Evolutionary conservation across 2,888 invertebrate genomes (phyloP), one percentile per base, ranked within the genome.

Genomic region (Pollenia angustigena): DNA sequence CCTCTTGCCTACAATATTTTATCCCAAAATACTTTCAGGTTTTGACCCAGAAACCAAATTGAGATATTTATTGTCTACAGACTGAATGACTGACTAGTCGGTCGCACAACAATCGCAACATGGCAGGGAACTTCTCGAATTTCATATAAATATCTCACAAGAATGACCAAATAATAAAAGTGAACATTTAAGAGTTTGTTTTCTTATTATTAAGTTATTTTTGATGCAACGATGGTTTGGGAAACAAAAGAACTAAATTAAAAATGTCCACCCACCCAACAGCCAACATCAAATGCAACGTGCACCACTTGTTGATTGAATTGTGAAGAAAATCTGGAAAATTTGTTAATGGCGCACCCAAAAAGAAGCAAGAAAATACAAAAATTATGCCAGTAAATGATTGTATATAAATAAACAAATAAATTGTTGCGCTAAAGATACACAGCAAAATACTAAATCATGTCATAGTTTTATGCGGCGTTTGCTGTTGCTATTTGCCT

Each of bases 261-360:
- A 74, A 58, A 74, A 50, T 64, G 23, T 81, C 75, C 81, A 81
- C 81, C 76, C 81, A 81, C 81, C 72, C 72, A 42, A 40, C 42
- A 50, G 44, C 32, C 11, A 40, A 62, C 16, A 44, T 16, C 40
- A 18, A 66, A 64, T 66, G 32, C 12, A 58, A 52, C 54, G 16
- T 32, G 23, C 68, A 79, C 74, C 78, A 81, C 85, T 81, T 85
- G 85, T 78, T 85, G 76, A 72, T 72, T 72, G 40, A 85, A 72
- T 85, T 85, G 81, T 81, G 76, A 76, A 81, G 76, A 76, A 81
- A 76, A 66, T 46, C 16, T 74, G 68, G 60, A 75, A 75, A 85
- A 62, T 50, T 56, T 42, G 12, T 74, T 12, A 78, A 42, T 56
- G 81, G 68, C 85, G 71, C 85, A 85, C 85, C 85, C 66, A 72